Evolutionary conservation across 2,113 vertebrate species (phyloP).

Genomic region (Nyctibius bracteatus): DNA sequence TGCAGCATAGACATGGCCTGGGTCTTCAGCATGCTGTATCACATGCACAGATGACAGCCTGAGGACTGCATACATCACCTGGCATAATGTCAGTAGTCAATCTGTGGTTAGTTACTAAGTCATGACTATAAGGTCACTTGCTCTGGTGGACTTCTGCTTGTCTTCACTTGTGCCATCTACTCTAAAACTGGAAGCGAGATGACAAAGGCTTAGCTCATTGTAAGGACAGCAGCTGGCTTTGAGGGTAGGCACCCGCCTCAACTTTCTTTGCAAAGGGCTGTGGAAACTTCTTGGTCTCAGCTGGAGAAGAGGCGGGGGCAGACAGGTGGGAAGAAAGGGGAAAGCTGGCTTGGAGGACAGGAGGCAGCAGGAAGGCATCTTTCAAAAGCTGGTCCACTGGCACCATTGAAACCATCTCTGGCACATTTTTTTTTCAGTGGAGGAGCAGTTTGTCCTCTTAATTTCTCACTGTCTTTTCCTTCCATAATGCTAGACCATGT

Average conservation of each 20-base stretch:
- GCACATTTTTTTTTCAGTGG: neutral
- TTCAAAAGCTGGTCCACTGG: neutral
- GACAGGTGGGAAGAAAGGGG: neutral
- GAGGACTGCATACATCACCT: neutral
- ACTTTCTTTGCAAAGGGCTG: neutral
- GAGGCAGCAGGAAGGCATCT: neutral
- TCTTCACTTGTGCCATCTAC: neutral
- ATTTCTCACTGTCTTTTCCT: neutral
- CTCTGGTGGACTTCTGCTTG: neutral
- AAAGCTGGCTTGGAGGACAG: neutral
- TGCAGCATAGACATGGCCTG: neutral
- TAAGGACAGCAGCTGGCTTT: neutral
- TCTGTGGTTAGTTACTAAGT: neutral
- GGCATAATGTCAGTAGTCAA: neutral
- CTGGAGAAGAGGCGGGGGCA: neutral
- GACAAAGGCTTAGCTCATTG: neutral
- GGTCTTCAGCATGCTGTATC: accelerated
- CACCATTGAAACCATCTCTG: neutral
- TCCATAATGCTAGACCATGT: neutral
- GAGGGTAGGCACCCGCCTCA: neutral
- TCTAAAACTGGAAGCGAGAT: neutral
- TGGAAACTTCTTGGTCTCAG: neutral
- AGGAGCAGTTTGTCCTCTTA: neutral
- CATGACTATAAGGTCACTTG: neutral
- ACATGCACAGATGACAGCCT: neutral